Evolutionary conservation across 2,797 vertebrate species (phyloP).

Genomic region (Huso huso): DNA sequence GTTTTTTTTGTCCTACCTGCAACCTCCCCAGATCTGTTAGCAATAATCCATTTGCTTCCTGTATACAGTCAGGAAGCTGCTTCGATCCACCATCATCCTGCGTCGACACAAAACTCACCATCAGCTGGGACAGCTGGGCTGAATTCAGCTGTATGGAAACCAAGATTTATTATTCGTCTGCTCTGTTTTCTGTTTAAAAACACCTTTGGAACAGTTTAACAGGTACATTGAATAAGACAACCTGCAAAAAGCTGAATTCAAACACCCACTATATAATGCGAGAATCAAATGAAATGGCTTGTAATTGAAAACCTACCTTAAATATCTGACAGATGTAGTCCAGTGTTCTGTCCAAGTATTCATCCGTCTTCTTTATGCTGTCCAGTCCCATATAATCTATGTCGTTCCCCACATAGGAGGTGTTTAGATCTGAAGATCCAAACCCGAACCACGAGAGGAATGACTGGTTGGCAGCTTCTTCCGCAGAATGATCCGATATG

Average conservation of each 20-base stretch:
- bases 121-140: slow-evolving; percentile 73
- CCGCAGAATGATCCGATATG: slow-evolving; percentile 68
- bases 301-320: slow-evolving; percentile 51
- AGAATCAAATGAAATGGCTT: background rate
- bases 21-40: slow-evolving; percentile 80
- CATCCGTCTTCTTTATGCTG: slow-evolving; percentile 82
- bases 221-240: background rate
- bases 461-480: slow-evolving; percentile 54
- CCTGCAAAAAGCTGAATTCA: background rate
- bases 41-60: slow-evolving; percentile 67
- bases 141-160: slow-evolving; percentile 65
- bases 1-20: slow-evolving; percentile 59
- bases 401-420: slow-evolving; percentile 64
- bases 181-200: too few relatives aligned
- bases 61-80: slow-evolving; percentile 79
- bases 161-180: background rate
- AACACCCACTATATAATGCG: background rate
- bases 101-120: slow-evolving; percentile 55
- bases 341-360: slow-evolving; percentile 69
- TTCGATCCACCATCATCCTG: slow-evolving; percentile 65
- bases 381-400: slow-evolving; percentile 76
- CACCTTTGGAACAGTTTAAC: too few relatives aligned
- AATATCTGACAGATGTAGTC: slow-evolving; percentile 69
- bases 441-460: slow-evolving; percentile 81
- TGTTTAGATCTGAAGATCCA: slow-evolving; percentile 48